Evolutionary conservation across 2,888 invertebrate species (phyloP).

Genomic region (Anarsia innoxiella): DNA sequence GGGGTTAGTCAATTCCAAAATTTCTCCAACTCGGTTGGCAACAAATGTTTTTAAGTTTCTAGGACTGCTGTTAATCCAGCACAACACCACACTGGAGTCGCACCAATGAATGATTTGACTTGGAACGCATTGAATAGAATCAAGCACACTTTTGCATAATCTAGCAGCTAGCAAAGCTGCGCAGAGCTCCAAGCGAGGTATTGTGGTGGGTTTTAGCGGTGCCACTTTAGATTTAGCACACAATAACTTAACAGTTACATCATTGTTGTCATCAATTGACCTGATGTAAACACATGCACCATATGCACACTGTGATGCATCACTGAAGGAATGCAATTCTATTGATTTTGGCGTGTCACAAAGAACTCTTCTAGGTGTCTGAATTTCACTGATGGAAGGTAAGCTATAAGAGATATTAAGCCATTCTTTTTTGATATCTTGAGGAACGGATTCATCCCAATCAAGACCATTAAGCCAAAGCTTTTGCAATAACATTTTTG

Average conservation of each 20-base stretch:
- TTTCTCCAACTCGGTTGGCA: constrained; percentile 1
- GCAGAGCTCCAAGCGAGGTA: constrained; percentile 18
- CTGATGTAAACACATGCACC: constrained; percentile 15
- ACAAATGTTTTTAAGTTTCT: constrained; percentile 5
- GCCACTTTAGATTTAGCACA: constrained; percentile 13
- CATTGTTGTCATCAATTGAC: not conserved
- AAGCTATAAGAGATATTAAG: constrained; percentile 8
- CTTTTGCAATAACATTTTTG: too few species aligned
- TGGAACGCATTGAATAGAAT: not conserved
- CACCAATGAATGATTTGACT: not conserved
- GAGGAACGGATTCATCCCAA: constrained; percentile 18
- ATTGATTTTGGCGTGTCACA: constrained; percentile 2
- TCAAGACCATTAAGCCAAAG: constrained; percentile 10
- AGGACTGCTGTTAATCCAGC: not conserved
- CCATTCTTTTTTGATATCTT: constrained; percentile 10
- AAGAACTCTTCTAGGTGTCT: constrained; percentile 5
- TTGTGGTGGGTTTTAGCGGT: constrained; percentile 10
- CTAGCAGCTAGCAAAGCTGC: constrained; percentile 15
- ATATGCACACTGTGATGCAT: constrained; percentile 1
- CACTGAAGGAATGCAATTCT: constrained; percentile 4
- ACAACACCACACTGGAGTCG: not conserved
- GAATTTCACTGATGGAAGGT: not conserved
- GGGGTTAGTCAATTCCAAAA: not conserved
- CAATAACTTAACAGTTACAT: constrained; percentile 5
- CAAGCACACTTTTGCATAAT: constrained; percentile 1